Evolutionary conservation across 2,888 invertebrate genomes (phyloP).

Genomic region (Notodonta dromedarius): DNA sequence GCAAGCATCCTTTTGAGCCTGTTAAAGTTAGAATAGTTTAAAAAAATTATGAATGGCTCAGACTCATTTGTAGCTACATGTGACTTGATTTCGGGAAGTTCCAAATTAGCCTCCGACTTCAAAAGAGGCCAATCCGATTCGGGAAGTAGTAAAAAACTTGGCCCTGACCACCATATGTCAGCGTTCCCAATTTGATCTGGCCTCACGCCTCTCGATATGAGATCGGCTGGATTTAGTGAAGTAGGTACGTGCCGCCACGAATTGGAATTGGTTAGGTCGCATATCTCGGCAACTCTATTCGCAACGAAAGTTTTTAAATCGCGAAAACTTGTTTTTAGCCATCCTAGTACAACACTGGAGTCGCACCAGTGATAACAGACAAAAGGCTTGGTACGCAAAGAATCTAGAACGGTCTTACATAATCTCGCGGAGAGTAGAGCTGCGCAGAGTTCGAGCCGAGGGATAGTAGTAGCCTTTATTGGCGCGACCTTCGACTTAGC

Average conservation of each 20-base stretch:
- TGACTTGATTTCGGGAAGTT: conserved; percentile 11
- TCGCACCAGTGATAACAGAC: conserved; percentile 9
- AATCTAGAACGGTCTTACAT: conserved; percentile 3
- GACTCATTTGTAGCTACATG: not conserved
- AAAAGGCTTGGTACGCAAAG: not conserved
- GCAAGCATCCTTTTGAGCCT: conserved; percentile 8
- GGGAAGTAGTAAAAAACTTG: conserved; percentile 8
- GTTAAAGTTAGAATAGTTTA: conserved; percentile 9
- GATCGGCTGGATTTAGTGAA: conserved; percentile 12
- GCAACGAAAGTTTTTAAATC: conserved; percentile 12
- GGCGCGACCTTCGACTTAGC: conserved; percentile 10
- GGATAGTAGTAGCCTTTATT: conserved; percentile 4
- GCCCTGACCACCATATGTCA: conserved; percentile 13
- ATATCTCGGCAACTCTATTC: conserved; percentile 10
- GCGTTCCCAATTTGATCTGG: not conserved
- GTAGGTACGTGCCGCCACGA: conserved; percentile 13
- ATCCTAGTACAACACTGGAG: conserved; percentile 6
- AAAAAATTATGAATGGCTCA: conserved; percentile 6
- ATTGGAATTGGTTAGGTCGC: conserved; percentile 3
- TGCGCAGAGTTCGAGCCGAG: conserved; percentile 7
- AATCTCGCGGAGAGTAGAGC: conserved; percentile 6
- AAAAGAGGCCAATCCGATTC: not conserved
- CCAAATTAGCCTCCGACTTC: not conserved
- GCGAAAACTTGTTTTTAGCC: conserved; percentile 2
- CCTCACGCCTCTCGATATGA: conserved; percentile 6